These are phyloP conservation scores for Zaprionus ghesquierei DNA, from an alignment of 1,140 invertebrate genomes.

Conservation along the genomic window DNA sequence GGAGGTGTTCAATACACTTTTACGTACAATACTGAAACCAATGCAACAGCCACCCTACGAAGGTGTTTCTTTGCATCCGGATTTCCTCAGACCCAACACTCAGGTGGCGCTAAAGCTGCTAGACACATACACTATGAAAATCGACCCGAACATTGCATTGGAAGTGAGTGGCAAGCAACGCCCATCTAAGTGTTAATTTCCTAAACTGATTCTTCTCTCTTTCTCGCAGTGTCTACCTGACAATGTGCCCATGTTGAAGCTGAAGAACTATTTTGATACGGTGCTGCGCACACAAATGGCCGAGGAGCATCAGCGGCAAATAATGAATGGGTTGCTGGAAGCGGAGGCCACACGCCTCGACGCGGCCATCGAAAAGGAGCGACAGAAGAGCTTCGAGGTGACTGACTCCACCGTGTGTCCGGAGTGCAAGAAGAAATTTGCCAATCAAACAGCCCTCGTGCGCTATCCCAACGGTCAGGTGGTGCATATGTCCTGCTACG, in stretches of 20 bases:
- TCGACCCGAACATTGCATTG: slow-evolving; percentile 89
- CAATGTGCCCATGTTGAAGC: slow-evolving; percentile 87
- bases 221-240: slow-evolving; percentile 87
- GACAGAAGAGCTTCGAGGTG: slow-evolving; percentile 91
- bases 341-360: slow-evolving; percentile 92
- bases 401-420: slow-evolving; percentile 94
- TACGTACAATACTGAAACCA: slow-evolving; percentile 87
- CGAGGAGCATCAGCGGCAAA: slow-evolving; percentile 88
- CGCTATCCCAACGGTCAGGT: slow-evolving; percentile 95
- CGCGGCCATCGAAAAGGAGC: slow-evolving; percentile 90
- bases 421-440: slow-evolving; percentile 96
- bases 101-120: slow-evolving; percentile 90
- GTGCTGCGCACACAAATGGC: slow-evolving; percentile 89
- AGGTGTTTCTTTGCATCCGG: slow-evolving; percentile 85
- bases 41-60: slow-evolving; percentile 83
- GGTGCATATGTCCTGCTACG: slow-evolving; percentile 94
- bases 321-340: slow-evolving; percentile 91
- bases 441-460: slow-evolving; percentile 95
- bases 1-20: slow-evolving; percentile 87
- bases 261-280: slow-evolving; percentile 90
- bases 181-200: background rate
- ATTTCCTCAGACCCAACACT: slow-evolving; percentile 86
- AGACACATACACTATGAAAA: slow-evolving; percentile 91
- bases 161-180: slow-evolving; percentile 40
- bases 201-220: background rate